phyloP scores from a whole-genome alignment of 1,140 invertebrate genomes.

The Pseudoatta argentina region DNA sequence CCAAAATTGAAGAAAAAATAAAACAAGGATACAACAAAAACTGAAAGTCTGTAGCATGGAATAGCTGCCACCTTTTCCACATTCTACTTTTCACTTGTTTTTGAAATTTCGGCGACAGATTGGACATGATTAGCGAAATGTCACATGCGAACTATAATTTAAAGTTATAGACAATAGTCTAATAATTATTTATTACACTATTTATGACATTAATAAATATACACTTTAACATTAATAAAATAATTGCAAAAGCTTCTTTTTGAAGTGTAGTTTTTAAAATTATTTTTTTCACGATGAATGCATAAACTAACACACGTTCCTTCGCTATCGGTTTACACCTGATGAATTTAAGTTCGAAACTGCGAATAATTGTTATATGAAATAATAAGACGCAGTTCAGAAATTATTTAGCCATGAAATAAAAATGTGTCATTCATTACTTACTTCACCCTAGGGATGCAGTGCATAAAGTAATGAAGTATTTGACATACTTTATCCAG shows the following conservation, averaged over 20 bases:
- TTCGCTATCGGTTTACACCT: neutral
- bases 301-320: neutral
- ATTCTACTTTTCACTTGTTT: no score
- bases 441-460: constrained; percentile 44
- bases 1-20: constrained; percentile 68
- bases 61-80: constrained; percentile 61
- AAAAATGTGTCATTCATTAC: constrained; percentile 37
- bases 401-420: constrained; percentile 45
- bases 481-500: constrained; percentile 6
- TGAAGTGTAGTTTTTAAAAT: neutral
- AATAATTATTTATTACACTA: neutral
- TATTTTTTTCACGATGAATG: neutral
- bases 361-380: neutral
- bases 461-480: constrained; percentile 43
- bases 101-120: neutral
- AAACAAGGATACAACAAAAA: constrained; percentile 67
- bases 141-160: neutral
- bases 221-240: neutral
- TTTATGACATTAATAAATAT: neutral
- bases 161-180: neutral
- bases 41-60: constrained; percentile 66
- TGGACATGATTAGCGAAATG: neutral
- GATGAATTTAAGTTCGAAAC: constrained; percentile 9
- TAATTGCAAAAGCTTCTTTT: neutral
- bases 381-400: neutral